These are phyloP conservation scores for Slavum lentiscoides DNA, from an alignment of 2,888 invertebrate genomes.

Conservation along the genomic window DNA sequence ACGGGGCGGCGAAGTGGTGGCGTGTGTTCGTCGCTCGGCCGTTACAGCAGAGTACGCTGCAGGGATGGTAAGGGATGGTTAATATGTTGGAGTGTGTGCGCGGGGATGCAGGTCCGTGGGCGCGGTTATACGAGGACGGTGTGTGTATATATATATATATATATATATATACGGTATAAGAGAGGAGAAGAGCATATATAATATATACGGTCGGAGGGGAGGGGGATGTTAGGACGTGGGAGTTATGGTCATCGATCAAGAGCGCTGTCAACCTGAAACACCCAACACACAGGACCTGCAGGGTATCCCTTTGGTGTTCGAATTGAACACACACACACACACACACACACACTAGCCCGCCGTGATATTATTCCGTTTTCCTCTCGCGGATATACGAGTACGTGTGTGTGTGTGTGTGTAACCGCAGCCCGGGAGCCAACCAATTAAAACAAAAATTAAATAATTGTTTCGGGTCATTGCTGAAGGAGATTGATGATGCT, in stretches of 20 bases:
- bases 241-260: slow-evolving; percentile 52
- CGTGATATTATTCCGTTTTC: slow-evolving; percentile 49
- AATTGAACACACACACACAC: neutral
- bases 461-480: slow-evolving; percentile 53
- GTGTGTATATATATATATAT: too few species aligned
- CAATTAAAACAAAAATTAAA: slow-evolving; percentile 54
- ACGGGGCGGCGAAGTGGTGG: too few species aligned
- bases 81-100: too few species aligned
- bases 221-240: slow-evolving; percentile 8
- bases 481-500: slow-evolving; percentile 52
- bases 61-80: too few species aligned
- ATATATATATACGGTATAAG: neutral
- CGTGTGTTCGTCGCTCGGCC: too few species aligned
- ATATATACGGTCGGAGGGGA: too few species aligned
- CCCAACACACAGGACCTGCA: slow-evolving; percentile 28
- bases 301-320: slow-evolving; percentile 36
- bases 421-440: slow-evolving; percentile 43
- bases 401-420: neutral
- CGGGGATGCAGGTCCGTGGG: neutral
- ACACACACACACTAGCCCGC: neutral
- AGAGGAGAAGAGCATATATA: neutral
- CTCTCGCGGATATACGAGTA: neutral
- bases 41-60: too few species aligned
- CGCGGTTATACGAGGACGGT: neutral
- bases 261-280: slow-evolving; percentile 52